These are phyloP conservation scores for Doryteuthis pealeii DNA, from an alignment of 1,140 invertebrate genomes.

Conservation along the genomic window DNA sequence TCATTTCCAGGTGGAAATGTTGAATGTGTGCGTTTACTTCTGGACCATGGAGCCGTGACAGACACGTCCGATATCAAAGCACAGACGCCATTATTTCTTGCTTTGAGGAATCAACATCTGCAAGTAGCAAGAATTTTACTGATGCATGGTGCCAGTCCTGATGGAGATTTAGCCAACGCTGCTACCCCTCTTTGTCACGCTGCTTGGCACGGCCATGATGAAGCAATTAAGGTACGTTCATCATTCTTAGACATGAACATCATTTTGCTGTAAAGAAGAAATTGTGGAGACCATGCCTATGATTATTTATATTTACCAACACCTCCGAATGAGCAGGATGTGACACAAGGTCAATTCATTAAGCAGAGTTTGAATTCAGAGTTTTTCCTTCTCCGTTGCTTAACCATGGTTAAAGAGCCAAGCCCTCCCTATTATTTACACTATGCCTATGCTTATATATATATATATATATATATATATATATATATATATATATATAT, in stretches of 20 bases:
- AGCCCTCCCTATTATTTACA: no score
- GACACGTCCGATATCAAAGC: constrained; percentile 47
- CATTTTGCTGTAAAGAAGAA: no score
- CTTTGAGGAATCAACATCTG: constrained; percentile 41
- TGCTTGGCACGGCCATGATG: constrained; percentile 21
- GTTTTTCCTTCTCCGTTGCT: no score
- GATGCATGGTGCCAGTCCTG: constrained; percentile 30
- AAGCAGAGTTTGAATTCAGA: no score
- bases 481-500: no score
- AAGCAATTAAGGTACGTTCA: constrained; percentile 24
- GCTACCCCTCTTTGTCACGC: constrained; percentile 35
- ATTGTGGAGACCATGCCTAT: no score
- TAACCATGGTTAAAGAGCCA: no score
- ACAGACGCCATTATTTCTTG: constrained; percentile 50
- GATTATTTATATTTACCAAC: no score
- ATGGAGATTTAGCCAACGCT: constrained; percentile 28
- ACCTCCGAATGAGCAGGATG: no score
- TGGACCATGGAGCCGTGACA: constrained; percentile 36
- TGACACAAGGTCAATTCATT: no score
- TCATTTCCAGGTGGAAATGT: constrained; percentile 36
- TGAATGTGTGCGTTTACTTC: constrained; percentile 36
- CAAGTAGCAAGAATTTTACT: constrained; percentile 27
- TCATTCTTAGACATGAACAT: background rate
- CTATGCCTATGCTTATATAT: no score
- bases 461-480: no score